Base-by-base conservation (phyloP, 2,113 vertebrate species). In the Oostethus manadensis region DNA sequence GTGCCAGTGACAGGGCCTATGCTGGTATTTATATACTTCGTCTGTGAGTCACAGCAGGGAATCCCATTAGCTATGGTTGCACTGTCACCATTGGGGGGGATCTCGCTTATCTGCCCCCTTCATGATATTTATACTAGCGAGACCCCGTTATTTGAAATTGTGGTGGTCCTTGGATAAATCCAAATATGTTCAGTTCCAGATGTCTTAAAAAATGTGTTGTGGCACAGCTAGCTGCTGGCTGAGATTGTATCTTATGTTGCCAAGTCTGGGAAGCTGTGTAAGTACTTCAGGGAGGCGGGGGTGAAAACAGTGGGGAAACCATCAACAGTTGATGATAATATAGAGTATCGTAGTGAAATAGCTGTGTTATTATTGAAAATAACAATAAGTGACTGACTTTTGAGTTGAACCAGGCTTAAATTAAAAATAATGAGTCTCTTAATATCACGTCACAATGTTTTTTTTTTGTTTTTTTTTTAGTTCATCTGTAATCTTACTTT, bases 11-110 rank as follows among this genome's bases (percentile, higher is more conserved):
- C 75, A 62, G 59, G 66, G 64, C 63, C 68, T 72, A 51, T 68
- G 74, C 67, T 68, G 56, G 71, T 82, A 82, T 87, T 79, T 87
- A 79, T 85, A 81, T 63, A 64, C 48, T 62, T 73, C 62, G 66
- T 68, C 70, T 50, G 26, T 82, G 78, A 86, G 70, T 82, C 80
- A 82, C 47, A 20, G 68, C 59, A 60, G 70, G 70, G 62, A 83
- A 86, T 84, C 76, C 78, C 76, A 80, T 86, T 81, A 78, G 81
- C 57, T 42, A 76, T 60, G 76, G 79, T 68, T 82, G 63, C 44
- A 64, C 71, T 73, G 80, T 76, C 66, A 68, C 66, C 61, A 66
- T 53, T 58, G 66, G 73, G 38, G 38, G 38, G 13, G 13, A 14
- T 42, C 38, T 42, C 14, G 38, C 38, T 42, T 8, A 11, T 42